Evolutionary conservation across 1,140 invertebrate species (phyloP).

Genomic region (Lasaia peninsularis): DNA sequence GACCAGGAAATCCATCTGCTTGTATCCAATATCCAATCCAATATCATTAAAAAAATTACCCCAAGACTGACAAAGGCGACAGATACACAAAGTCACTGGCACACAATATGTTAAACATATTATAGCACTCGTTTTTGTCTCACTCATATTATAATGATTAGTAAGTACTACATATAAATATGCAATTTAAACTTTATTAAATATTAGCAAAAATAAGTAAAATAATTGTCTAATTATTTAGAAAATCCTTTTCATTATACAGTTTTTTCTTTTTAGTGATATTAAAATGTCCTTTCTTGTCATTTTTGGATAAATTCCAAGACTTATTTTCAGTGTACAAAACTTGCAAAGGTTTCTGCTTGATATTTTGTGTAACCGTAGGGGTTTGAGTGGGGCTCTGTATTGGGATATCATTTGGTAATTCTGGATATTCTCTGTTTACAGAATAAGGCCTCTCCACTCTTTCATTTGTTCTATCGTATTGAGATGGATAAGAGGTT

Average conservation of each 20-base stretch:
- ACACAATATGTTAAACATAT: no score
- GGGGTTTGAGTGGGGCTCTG: conserved; percentile 3
- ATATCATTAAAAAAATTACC: no score
- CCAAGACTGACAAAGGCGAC: no score
- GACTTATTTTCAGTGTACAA: conserved; percentile 43
- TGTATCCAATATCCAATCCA: no score
- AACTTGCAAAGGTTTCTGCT: conserved; percentile 39
- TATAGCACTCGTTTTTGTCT: no score
- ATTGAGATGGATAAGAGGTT: conserved; percentile 43
- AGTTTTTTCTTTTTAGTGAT: conserved; percentile 68
- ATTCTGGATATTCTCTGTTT: conserved; percentile 33
- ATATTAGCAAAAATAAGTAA: no score
- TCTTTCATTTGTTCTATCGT: conserved; percentile 32
- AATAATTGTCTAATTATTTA: conserved; percentile 41
- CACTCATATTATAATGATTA: no score
- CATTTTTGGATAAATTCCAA: conserved; percentile 23
- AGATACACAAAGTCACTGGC: no score
- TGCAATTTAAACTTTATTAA: no score
- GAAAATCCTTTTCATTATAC: conserved; percentile 58
- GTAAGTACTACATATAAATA: no score
- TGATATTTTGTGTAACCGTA: background rate
- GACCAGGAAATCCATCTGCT: no score
- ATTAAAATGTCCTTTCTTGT: conserved; percentile 62
- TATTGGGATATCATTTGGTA: background rate
- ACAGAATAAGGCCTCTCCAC: conserved; percentile 60